phyloP scores from a whole-genome alignment of 1,140 invertebrate genomes.

The Pseudomyrmex pallidus region DNA sequence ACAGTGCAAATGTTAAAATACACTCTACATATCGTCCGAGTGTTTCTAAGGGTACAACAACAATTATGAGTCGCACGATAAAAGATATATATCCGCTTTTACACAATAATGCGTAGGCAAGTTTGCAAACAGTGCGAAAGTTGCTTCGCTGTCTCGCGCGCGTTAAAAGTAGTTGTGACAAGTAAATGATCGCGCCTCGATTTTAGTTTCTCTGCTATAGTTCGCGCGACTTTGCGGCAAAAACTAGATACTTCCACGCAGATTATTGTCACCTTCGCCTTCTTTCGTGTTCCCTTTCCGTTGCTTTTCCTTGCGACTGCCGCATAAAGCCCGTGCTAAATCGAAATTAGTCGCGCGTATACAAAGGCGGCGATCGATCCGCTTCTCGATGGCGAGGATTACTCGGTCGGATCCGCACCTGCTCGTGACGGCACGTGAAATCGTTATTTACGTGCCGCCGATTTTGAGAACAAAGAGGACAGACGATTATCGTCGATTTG shows the following conservation, averaged over 20 bases:
- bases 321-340: conserved; percentile 8
- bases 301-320: neutral
- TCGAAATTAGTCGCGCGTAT: conserved; percentile 15
- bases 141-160: conserved; percentile 1
- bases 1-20: conserved; percentile 11
- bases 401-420: conserved; percentile 3
- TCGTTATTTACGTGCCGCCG: conserved; percentile 14
- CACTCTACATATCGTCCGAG: neutral
- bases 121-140: conserved; percentile 42
- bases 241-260: conserved; percentile 13
- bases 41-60: neutral
- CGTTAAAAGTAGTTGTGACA: conserved; percentile 50
- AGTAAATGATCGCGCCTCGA: conserved; percentile 45
- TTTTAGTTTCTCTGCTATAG: conserved; percentile 47
- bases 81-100: conserved; percentile 48
- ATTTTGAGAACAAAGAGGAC: neutral
- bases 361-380: conserved; percentile 19
- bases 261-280: conserved; percentile 59
- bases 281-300: neutral
- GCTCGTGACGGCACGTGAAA: conserved; percentile 19
- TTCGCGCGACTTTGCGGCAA: neutral
- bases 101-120: conserved; percentile 19
- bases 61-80: conserved; percentile 11
- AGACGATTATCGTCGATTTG: conserved; percentile 14
- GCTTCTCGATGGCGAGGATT: conserved; percentile 18